phyloP scores from a whole-genome alignment of 2,888 invertebrate genomes.

The Drosophila kambysellisi region DNA sequence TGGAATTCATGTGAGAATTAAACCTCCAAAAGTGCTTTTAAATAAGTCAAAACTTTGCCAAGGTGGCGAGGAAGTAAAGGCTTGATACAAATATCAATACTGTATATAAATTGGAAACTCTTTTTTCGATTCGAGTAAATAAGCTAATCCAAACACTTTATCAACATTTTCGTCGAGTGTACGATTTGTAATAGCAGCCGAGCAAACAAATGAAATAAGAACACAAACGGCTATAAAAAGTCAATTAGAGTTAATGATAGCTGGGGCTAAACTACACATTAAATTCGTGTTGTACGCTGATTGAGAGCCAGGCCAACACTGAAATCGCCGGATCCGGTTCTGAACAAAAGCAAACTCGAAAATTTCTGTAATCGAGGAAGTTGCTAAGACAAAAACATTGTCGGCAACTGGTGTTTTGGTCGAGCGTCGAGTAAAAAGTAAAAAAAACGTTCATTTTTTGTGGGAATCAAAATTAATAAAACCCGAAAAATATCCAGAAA shows the following conservation, averaged over 20 bases:
- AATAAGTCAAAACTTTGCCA: neutral
- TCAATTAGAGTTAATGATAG: conserved; percentile 80
- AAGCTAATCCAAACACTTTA: neutral
- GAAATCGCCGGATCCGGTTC: conserved; percentile 45
- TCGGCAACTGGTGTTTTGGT: conserved; percentile 29
- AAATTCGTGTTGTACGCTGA: conserved; percentile 59
- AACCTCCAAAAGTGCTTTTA: neutral
- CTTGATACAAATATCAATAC: too few species aligned
- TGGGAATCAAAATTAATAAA: conserved; percentile 74
- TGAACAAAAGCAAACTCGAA: conserved; percentile 16
- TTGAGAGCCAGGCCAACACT: conserved; percentile 25
- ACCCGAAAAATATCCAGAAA: conserved; percentile 41
- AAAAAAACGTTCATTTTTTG: neutral
- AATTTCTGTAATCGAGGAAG: conserved; percentile 74
- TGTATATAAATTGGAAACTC: neutral
- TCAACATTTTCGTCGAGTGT: conserved; percentile 21
- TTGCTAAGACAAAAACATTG: conserved; percentile 49
- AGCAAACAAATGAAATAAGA: conserved; percentile 47
- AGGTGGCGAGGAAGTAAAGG: too few species aligned
- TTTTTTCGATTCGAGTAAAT: neutral
- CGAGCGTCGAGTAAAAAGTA: conserved; percentile 12
- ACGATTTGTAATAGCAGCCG: conserved; percentile 28
- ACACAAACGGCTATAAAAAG: conserved; percentile 69
- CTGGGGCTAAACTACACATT: conserved; percentile 63
- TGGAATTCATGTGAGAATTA: neutral